phyloP scores from a whole-genome alignment of 2,797 vertebrate species.

The Liparis tanakae region DNA sequence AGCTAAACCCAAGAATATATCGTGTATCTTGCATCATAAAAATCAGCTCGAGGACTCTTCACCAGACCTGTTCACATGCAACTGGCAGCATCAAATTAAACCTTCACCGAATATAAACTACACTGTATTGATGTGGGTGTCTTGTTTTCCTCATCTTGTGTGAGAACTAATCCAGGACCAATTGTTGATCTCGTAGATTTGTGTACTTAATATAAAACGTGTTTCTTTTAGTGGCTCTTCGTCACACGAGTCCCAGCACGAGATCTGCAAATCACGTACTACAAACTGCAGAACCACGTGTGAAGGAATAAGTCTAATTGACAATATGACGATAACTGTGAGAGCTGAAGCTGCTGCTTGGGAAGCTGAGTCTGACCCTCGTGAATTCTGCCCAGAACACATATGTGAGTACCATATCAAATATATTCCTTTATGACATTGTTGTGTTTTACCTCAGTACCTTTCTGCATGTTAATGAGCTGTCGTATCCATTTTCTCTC shows the following conservation, averaged over 20 bases:
- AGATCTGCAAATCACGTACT: constrained; percentile 22
- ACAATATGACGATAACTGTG: constrained; percentile 24
- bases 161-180: background rate
- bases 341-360: constrained; percentile 52
- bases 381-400: accelerated
- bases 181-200: background rate
- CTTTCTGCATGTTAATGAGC: constrained; percentile 11
- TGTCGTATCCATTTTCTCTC: constrained; percentile 12
- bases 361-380: constrained; percentile 48
- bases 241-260: accelerated
- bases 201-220: background rate
- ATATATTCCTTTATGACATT: background rate
- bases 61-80: constrained; percentile 51
- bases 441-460: background rate
- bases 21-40: constrained; percentile 41
- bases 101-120: constrained; percentile 40
- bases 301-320: accelerated
- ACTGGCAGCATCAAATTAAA: constrained; percentile 63
- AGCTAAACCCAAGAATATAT: constrained; percentile 70
- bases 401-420: constrained; percentile 62
- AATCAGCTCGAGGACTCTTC: accelerated
- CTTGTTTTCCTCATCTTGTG: background rate
- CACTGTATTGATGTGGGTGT: constrained; percentile 52
- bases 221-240: constrained; percentile 40
- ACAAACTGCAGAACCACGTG: constrained; percentile 26